Conservation (phyloP, 1,140 invertebrate genomes). For the Dreissena rostriformis region DNA sequence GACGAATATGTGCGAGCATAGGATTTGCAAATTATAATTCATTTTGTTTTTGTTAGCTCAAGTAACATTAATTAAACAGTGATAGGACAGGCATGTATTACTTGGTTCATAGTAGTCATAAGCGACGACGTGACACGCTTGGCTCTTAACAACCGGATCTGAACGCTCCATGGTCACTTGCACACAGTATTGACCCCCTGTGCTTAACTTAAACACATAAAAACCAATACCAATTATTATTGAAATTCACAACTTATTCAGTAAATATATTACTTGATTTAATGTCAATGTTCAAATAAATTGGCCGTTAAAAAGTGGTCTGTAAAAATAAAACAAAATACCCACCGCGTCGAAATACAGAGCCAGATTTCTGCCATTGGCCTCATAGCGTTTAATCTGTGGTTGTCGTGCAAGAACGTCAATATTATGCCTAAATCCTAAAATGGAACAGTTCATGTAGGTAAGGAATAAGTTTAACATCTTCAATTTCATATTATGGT, state of each 20-base stretch:
- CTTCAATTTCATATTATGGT: too few species aligned
- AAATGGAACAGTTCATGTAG: not conserved
- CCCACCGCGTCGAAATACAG: not conserved
- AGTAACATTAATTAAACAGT: too few species aligned
- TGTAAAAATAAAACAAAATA: not conserved
- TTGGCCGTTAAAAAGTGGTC: too few species aligned
- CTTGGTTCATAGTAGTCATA: slow-evolving; percentile 49
- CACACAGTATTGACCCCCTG: not conserved
- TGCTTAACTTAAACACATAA: not conserved
- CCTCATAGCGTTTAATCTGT: not conserved
- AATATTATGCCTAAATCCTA: not conserved
- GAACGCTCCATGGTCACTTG: not conserved
- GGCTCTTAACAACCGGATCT: slow-evolving; percentile 43
- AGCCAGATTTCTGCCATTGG: not conserved
- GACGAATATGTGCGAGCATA: too few species aligned
- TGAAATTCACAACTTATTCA: too few species aligned
- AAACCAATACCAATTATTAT: too few species aligned
- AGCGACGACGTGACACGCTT: slow-evolving; percentile 30
- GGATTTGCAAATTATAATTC: too few species aligned
- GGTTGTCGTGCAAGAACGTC: not conserved
- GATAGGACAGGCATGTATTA: not conserved
- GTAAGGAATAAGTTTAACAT: too few species aligned
- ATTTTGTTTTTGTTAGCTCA: too few species aligned
- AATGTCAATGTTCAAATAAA: too few species aligned
- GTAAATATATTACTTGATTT: too few species aligned